phyloP scores from a whole-genome alignment of 2,113 vertebrate species.

The Tetrao urogallus region DNA sequence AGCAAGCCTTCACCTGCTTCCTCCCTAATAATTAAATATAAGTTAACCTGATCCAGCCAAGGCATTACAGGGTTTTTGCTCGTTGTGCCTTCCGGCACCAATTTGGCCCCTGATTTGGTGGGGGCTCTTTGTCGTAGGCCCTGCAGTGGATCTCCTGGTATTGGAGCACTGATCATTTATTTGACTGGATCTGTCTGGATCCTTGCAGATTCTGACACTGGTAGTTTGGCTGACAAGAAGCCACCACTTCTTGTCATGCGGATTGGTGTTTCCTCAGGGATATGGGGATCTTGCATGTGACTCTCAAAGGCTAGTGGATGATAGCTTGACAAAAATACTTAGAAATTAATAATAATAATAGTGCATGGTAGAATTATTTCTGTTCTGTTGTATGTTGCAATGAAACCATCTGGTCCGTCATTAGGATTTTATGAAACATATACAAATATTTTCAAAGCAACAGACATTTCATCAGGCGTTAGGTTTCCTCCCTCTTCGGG shows the following conservation, averaged over 20 bases:
- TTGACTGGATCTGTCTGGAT: neutral
- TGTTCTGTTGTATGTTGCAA: neutral
- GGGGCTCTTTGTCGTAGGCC: neutral
- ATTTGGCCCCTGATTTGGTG: neutral
- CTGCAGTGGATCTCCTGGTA: neutral
- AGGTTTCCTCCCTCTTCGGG: neutral
- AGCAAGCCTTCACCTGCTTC: neutral
- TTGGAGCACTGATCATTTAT: neutral
- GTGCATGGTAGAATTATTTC: neutral
- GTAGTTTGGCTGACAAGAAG: neutral
- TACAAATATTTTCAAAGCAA: neutral
- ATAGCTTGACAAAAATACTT: neutral
- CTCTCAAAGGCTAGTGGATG: neutral
- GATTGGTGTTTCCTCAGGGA: neutral
- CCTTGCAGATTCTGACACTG: neutral
- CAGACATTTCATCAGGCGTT: neutral
- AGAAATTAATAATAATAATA: neutral
- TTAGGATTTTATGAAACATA: neutral
- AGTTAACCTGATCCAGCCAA: neutral
- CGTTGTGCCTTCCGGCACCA: neutral
- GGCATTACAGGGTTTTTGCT: neutral
- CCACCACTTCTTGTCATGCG: neutral
- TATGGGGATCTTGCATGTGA: neutral
- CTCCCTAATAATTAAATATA: neutral
- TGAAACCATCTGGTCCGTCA: neutral